Evolutionary conservation across 2,113 vertebrate species (phyloP).

Genomic region (Phodopus roborovskii): DNA sequence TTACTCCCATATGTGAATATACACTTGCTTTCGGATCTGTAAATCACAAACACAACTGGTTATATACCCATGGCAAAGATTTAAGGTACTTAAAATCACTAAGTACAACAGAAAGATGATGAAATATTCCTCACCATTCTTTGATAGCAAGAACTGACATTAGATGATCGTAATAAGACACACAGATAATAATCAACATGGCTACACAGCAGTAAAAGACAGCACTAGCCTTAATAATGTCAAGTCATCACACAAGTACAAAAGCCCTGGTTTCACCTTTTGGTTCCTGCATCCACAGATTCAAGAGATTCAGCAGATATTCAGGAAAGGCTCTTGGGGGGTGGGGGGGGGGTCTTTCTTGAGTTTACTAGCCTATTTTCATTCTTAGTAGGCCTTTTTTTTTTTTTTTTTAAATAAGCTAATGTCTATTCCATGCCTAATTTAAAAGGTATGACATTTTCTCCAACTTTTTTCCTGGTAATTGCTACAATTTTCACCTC

Average conservation of each 20-base stretch:
- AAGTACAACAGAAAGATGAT: conserved; percentile 38
- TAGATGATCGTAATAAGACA: not conserved
- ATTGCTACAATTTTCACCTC: not conserved
- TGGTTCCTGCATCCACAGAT: not conserved
- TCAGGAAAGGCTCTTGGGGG: not conserved
- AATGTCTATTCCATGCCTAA: not conserved
- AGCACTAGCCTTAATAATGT: not conserved
- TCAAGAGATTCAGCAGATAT: not conserved
- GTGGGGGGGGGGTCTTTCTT: too few species aligned
- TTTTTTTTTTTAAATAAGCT: not conserved
- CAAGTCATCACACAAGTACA: not conserved
- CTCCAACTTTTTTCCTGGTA: not conserved
- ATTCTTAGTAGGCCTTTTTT: not conserved
- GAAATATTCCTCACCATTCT: not conserved
- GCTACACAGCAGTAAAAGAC: not conserved
- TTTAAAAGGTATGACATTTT: not conserved
- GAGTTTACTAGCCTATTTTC: not conserved
- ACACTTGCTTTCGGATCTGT: not conserved
- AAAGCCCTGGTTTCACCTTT: not conserved
- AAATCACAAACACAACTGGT: conserved; percentile 21
- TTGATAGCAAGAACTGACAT: not conserved
- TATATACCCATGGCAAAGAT: not conserved
- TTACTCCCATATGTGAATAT: not conserved
- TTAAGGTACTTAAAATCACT: conserved; percentile 27
- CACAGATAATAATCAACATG: not conserved